Evolutionary conservation across 2,797 vertebrate species (phyloP).

Genomic region (Notamacropus eugenii): DNA sequence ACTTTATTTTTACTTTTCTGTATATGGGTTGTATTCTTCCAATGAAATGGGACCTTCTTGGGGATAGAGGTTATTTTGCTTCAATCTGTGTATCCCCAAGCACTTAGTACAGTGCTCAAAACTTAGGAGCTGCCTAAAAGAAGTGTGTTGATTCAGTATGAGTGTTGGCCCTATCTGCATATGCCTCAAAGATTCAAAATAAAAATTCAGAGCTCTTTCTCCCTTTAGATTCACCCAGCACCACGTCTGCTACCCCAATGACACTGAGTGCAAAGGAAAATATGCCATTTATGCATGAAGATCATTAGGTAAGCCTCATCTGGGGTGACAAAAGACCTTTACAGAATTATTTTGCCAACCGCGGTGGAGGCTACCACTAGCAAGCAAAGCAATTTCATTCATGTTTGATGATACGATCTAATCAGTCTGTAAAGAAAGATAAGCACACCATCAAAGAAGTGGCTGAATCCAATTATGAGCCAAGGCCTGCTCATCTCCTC

Average conservation of each 20-base stretch:
- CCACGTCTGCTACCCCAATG: neutral
- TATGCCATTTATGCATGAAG: neutral
- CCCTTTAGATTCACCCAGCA: neutral
- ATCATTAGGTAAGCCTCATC: neutral
- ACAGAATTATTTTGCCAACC: accelerated
- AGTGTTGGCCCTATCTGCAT: neutral
- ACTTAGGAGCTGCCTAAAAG: neutral
- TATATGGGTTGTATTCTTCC: neutral
- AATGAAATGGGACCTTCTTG: neutral
- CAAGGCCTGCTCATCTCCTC: neutral
- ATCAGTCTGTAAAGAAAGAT: neutral
- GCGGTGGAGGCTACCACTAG: neutral
- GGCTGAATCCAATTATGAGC: neutral
- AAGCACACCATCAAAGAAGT: neutral
- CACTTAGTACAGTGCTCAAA: no score
- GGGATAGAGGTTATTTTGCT: neutral
- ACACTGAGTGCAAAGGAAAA: slow-evolving; percentile 37
- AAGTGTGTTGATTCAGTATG: neutral
- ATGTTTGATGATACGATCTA: neutral
- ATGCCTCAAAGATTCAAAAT: neutral
- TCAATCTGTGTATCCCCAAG: neutral
- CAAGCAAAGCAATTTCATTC: neutral
- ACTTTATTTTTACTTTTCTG: neutral
- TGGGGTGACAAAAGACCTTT: neutral
- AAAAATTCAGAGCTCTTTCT: neutral